These are phyloP conservation scores for Phyllotreta cruciferae DNA, from an alignment of 2,888 invertebrate species.

Conservation along the genomic window DNA sequence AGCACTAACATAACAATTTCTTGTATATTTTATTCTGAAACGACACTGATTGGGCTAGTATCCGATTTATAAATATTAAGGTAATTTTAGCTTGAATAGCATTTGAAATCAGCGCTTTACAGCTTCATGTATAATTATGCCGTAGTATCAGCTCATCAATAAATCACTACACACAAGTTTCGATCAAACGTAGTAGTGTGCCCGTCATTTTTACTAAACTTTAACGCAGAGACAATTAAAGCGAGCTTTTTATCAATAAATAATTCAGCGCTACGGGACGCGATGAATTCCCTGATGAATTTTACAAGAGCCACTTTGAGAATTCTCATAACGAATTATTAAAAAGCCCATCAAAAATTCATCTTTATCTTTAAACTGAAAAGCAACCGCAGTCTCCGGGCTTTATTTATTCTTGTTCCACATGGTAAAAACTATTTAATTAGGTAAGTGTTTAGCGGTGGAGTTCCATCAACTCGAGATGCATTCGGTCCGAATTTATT, in stretches of 20 bases:
- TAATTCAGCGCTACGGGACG: conserved; percentile 1
- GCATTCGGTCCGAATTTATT: too few relatives aligned
- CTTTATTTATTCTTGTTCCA: not conserved
- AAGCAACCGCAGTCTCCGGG: not conserved
- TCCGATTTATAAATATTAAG: conserved; percentile 12
- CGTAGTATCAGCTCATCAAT: conserved; percentile 2
- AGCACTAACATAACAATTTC: conserved; percentile 10
- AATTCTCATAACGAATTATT: conserved; percentile 12
- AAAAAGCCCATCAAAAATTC: conserved; percentile 8
- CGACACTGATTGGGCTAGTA: conserved; percentile 11
- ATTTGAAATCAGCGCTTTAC: conserved; percentile 4
- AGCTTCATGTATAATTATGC: conserved; percentile 8
- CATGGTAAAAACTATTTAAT: too few relatives aligned
- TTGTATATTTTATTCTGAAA: conserved; percentile 12
- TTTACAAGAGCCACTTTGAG: conserved; percentile 13
- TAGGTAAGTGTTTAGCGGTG: too few relatives aligned
- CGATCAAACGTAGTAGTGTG: conserved; percentile 3
- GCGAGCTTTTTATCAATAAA: conserved; percentile 10
- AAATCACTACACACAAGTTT: conserved; percentile 4
- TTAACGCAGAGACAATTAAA: conserved; percentile 5
- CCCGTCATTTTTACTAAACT: not conserved
- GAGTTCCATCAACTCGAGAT: too few relatives aligned
- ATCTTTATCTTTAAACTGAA: conserved; percentile 1
- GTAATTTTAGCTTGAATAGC: conserved; percentile 13
- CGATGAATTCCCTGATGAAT: conserved; percentile 9